Evolutionary conservation across 2,888 invertebrate genomes (phyloP), one percentile per base, ranked within the genome.

Genomic region (Lamproptera curius): DNA sequence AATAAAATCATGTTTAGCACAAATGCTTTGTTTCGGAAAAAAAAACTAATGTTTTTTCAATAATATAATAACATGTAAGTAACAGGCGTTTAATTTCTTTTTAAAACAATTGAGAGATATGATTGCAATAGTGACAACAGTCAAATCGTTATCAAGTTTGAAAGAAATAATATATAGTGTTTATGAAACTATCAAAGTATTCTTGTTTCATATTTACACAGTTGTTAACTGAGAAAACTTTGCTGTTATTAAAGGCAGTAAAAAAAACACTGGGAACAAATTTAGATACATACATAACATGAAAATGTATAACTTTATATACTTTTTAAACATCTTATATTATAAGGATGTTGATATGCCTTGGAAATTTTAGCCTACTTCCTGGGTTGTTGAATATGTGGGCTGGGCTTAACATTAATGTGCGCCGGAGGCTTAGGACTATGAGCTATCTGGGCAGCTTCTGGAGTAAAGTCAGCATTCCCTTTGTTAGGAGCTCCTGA

Each of bases 401-500:
- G 88, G 50, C 90, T 90, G 13, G 92, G 91, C 62, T 92, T 92
- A 53, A 82, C 75, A 50, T 90, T 88, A 59, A 92, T 86, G 44
- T 88, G 69, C 66, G 89, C 90, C 46, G 97, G 94, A 39, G 93
- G 91, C 69, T 94, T 92, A 43, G 93, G 94, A 85, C 95, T 91
- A 76, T 96, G 92, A 70, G 97, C 92, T 77, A 94, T 76, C 69
- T 96, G 95, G 0, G 96, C 94, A 0, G 97, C 96, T 68, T 96
- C 95, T 0, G 94, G 92, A 15, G 96, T 94, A 71, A 96, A 97
- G 77, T 97, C 97, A 5, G 93, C 94, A 63, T 96, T 93, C 23
- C 95, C 95, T 75, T 92, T 92, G 10, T 93, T 92, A 0, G 93
- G 92, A 13, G 94, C 95, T 46, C 96, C 96, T 11, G 95, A 91